Evolutionary conservation across 2,888 invertebrate genomes (phyloP).

Genomic region (Yponomeuta evonymella): DNA sequence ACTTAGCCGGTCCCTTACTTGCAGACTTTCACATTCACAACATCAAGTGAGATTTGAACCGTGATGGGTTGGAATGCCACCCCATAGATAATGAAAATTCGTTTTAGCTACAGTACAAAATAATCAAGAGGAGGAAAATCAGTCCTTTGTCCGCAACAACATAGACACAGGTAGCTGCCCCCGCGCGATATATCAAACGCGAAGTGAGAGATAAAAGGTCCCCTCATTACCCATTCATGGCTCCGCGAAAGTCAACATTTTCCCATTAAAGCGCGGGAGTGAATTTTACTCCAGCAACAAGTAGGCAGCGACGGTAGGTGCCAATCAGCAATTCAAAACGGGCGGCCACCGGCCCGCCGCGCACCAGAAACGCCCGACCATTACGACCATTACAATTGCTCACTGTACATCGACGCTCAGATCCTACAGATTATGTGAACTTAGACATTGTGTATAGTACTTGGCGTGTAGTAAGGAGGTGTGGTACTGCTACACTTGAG

Average conservation of each 20-base stretch:
- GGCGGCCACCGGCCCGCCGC: slow-evolving; percentile 3
- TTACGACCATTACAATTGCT: too few species aligned
- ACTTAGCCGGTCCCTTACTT: too few species aligned
- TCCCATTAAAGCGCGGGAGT: slow-evolving; percentile 39
- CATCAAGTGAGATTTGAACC: too few species aligned
- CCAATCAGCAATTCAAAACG: slow-evolving; percentile 49
- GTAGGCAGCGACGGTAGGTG: slow-evolving; percentile 35
- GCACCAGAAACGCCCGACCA: background rate
- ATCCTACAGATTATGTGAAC: too few species aligned
- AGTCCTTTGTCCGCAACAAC: background rate
- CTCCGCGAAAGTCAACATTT: slow-evolving; percentile 40
- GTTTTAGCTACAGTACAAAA: background rate
- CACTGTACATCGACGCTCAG: too few species aligned
- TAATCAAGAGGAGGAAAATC: background rate
- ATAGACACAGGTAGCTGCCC: background rate
- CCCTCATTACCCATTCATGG: slow-evolving; percentile 38
- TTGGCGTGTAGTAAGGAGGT: too few species aligned
- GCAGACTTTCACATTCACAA: too few species aligned
- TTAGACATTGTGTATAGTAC: too few species aligned
- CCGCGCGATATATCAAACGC: slow-evolving; percentile 2
- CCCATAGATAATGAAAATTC: too few species aligned
- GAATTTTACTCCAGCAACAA: slow-evolving; percentile 40
- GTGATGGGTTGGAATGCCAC: too few species aligned
- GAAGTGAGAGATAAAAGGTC: slow-evolving; percentile 25
- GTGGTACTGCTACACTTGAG: too few species aligned